A percentile compares a stretch with the other conserved stretches of the same genome.
These are phyloP conservation scores for Python bivittatus DNA, from an alignment of 2,113 vertebrate species.

Conservation along the genomic window DNA sequence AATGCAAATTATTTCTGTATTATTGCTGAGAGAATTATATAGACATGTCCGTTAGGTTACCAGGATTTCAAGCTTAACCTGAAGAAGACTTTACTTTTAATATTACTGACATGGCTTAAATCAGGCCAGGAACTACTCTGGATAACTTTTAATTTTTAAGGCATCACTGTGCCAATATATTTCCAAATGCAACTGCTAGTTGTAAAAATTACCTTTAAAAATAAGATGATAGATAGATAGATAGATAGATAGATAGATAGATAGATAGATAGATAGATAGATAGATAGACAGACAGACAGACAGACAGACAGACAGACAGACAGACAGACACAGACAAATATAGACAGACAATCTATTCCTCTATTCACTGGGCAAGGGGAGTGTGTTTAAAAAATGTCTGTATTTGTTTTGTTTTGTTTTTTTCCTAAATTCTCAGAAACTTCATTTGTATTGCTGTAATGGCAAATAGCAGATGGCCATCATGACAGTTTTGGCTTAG, in stretches of 20 bases:
- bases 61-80: background rate
- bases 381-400: background rate
- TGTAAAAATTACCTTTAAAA: background rate
- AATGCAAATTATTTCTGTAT: background rate
- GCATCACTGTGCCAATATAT: background rate
- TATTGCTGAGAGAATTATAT: background rate
- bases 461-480: background rate
- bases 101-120: too few relatives aligned
- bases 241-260: background rate
- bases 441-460: constrained; percentile 10
- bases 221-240: background rate
- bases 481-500: constrained; percentile 8
- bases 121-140: background rate
- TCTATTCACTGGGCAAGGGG: background rate
- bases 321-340: background rate
- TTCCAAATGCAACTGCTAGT: background rate
- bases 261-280: too few relatives aligned
- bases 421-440: background rate
- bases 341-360: background rate
- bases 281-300: background rate
- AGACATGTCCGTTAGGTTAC: too few relatives aligned
- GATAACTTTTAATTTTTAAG: background rate
- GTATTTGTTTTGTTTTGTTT: background rate
- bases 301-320: background rate
- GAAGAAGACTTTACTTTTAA: background rate